Base-by-base conservation (phyloP, 2,888 invertebrate genomes). In the Acleris literana region DNA sequence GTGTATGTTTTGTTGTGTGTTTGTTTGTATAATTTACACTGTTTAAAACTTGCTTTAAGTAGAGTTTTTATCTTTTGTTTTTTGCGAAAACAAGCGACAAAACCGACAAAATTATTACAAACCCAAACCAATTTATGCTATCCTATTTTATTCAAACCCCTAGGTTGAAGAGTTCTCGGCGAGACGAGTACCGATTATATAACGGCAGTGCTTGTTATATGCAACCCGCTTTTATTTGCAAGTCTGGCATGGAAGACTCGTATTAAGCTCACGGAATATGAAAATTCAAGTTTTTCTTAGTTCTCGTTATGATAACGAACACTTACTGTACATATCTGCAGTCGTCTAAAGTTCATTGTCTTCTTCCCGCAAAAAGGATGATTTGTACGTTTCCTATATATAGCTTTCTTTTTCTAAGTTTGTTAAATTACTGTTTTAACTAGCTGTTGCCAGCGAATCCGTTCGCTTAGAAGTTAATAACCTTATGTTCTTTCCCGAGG, bases 81-180 rank as follows among this genome's bases (percentile, higher is more conserved):
- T 25, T 33, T 9, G 33, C 9, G 1, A 7, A 9, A 9, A 33
- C 33, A 9, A 33, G 33, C 33, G 33, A 33, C 33, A 33, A n/a
- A 33, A 33, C 33, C 9, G 33, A 3, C 33, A 33, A 33, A 33
- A 33, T 33, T 33, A 33, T 33, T 54, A 59, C 48, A 29, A 43
- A 64, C 53, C 39, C 46, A 53, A 25, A 59, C 53, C 39, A 64
- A 64, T 64, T 64, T 59, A 64, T 64, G 48, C 39, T 54, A 43
- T 64, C 53, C 39, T 17, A 33, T 57, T 57, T 64, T 59, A 64
- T 54, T 59, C 64, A 55, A 55, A 60, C 64, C 54, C 29, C 54
- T 49, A 53, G 49, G 25, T 16, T 60, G 43, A 43, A 59, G 64
- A 64, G 58, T 46, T 48, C 33, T 57, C 46, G 44, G 53, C 22